Evolutionary conservation across 2,113 vertebrate genomes (phyloP), one percentile per base, ranked within the genome.

Genomic region (Lichenostomus cassidix): DNA sequence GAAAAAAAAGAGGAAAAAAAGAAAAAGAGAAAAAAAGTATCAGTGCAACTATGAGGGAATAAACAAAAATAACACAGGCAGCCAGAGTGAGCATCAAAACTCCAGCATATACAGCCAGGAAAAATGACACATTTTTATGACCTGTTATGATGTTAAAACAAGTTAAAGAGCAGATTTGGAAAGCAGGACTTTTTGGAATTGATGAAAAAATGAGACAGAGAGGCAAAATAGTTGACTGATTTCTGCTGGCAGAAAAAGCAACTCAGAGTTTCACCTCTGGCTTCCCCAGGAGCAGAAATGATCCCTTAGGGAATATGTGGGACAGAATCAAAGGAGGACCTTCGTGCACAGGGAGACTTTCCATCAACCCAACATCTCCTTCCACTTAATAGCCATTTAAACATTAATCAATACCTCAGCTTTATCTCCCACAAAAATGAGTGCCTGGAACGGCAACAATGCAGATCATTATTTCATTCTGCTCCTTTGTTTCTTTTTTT

Each of bases 371-470:
- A 53, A 42, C 12, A 1, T 4, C 20, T 65, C 63, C 63, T 62
- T 78, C 77, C 14, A 15, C 63, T 80, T 86, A 90, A 53, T 42
- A 53, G 89, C 70, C 68, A 73, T 85, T 93, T 90, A 91, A 94
- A 68, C 85, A 87, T 83, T 93, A 91, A 94, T 97, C 96, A 95
- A 92, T 93, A 96, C 58, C 82, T 68, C 64, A 65, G 81, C 78
- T 87, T 76, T 92, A 88, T 91, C 84, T 83, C 52, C 85, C 12
- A 2, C 42, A 74, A 80, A 86, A 95, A 95, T 16, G 67, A 93
- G 29, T 44, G 70, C 35, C 88, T 91, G 71, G 10, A 77, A 85
- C 49, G 93, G 86, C 44, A 94, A 77, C 92, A 77, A 28, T 58
- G 42, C 47, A 33, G 63, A 83, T 92, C 90, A 77, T 60, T 24